Percentiles rank a stretch among this genome's conserved stretches.
Evolutionary conservation across 2,888 invertebrate genomes (phyloP).

Genomic region (Muscina levida): DNA sequence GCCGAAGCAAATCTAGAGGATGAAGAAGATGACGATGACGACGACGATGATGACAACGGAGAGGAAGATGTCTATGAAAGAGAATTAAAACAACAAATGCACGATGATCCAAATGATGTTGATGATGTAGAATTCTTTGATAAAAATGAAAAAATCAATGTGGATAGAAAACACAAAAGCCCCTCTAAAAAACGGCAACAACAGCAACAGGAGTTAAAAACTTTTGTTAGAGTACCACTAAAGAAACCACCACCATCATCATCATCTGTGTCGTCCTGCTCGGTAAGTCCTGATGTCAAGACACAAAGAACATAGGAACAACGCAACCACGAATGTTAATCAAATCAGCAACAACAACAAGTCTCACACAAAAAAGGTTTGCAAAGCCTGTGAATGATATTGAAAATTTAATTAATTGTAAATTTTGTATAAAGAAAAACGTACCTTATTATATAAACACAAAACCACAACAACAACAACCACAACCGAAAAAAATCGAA

Average conservation of each 20-base stretch:
- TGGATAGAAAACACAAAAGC: constrained; percentile 12
- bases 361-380: constrained; percentile 44
- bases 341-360: no score
- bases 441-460: constrained; percentile 63
- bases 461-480: constrained; percentile 25
- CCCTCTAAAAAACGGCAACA: not conserved
- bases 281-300: not conserved
- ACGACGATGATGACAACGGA: constrained; percentile 69
- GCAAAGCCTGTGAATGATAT: constrained; percentile 48
- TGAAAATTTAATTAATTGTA: constrained; percentile 55
- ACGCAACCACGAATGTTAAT: constrained; percentile 17
- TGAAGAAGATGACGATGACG: constrained; percentile 67
- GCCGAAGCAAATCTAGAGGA: constrained; percentile 70
- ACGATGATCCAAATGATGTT: constrained; percentile 35
- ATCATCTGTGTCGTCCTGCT: no score
- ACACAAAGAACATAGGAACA: constrained; percentile 58
- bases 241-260: constrained; percentile 38
- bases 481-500: constrained; percentile 20
- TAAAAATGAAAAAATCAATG: constrained; percentile 19
- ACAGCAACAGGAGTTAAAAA: constrained; percentile 34
- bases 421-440: constrained; percentile 66
- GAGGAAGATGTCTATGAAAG: constrained; percentile 68
- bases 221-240: constrained; percentile 51
- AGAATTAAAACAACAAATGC: constrained; percentile 32
- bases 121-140: constrained; percentile 51